Evolutionary conservation across 2,113 vertebrate species (phyloP), one percentile per base, ranked within the genome.

Genomic region (Pomatostomus ruficeps): DNA sequence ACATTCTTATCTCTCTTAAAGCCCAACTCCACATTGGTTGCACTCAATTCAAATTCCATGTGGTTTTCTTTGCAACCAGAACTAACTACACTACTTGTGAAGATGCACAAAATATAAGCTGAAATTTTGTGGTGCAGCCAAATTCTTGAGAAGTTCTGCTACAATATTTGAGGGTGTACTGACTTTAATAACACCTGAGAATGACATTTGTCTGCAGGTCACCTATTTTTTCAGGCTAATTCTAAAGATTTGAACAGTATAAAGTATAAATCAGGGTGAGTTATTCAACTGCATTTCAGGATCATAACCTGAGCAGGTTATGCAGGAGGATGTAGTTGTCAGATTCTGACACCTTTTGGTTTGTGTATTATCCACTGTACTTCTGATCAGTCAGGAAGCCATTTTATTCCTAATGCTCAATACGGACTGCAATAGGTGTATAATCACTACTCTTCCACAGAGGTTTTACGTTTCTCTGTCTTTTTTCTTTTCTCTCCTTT

Each of bases 1-100:
- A 78, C 43, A 1, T 95, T 93, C 67, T 73, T 82, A 89, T 82
- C 33, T 82, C 29, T 85, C 81, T 85, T 82, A 94, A 94, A 93
- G 66, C 77, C 85, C 80, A 68, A 18, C 57, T 82, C 33, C 62
- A 88, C 12, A 6, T 18, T 72, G 71, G 51, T 55, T 86, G 62
- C 29, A 79, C 67, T 91, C 74, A 67, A 17, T 77, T 77, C 46
- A 67, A 86, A 73, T 91, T 91, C 67, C 31, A 16, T 20, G 12
- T 29, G 48, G 15, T 74, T 96, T 84, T 71, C 85, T 93, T 54
- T 80, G 40, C 45, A 73, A 59, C 17, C 55, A 68, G 70, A 94
- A 18, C 40, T 54, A 94, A 40, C 35, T 14, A 36, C 14, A 11
- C 45, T 42, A 14, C 35, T 85, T 88, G 36, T 51, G 23, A 72